Percentiles rank a stretch among this genome's conserved stretches.
These are phyloP conservation scores for Gari tellinella DNA, from an alignment of 2,888 invertebrate species.

Conservation along the genomic window DNA sequence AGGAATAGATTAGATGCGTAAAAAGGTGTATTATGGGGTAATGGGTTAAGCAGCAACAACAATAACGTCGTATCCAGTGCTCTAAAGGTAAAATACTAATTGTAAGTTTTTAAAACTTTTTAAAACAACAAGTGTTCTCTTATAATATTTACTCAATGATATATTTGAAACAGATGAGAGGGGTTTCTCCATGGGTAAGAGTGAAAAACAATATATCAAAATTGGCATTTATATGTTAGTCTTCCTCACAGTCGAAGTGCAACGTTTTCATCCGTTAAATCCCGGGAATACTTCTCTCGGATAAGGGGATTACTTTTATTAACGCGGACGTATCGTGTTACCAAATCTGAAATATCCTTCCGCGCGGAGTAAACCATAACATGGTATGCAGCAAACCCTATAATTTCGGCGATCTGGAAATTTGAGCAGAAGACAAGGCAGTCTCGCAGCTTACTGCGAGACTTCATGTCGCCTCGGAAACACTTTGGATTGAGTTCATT, in stretches of 20 bases:
- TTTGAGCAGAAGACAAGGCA: conserved; percentile 25
- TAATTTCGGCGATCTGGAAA: conserved; percentile 10
- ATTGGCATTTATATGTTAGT: conserved; percentile 50
- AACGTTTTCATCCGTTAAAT: conserved; percentile 54
- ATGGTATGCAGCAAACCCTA: conserved; percentile 14
- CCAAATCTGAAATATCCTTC: conserved; percentile 53
- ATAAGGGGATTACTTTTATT: conserved; percentile 59
- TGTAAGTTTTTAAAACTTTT: no score
- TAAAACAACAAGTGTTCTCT: no score
- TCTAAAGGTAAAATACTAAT: no score
- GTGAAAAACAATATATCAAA: conserved; percentile 42
- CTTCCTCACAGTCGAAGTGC: conserved; percentile 26
- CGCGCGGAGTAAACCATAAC: conserved; percentile 23
- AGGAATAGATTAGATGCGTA: no score
- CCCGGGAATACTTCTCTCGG: conserved; percentile 41
- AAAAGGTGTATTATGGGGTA: no score
- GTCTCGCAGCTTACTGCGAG: conserved; percentile 28
- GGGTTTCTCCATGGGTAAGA: no score
- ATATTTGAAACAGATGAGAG: no score
- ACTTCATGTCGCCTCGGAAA: conserved; percentile 40
- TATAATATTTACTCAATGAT: no score
- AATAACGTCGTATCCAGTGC: no score
- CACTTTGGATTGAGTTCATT: conserved; percentile 38
- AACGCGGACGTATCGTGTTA: conserved; percentile 56
- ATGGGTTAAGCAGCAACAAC: no score